These are phyloP conservation scores for Spodoptera litura DNA, from an alignment of 1,140 invertebrate species.

Conservation along the genomic window DNA sequence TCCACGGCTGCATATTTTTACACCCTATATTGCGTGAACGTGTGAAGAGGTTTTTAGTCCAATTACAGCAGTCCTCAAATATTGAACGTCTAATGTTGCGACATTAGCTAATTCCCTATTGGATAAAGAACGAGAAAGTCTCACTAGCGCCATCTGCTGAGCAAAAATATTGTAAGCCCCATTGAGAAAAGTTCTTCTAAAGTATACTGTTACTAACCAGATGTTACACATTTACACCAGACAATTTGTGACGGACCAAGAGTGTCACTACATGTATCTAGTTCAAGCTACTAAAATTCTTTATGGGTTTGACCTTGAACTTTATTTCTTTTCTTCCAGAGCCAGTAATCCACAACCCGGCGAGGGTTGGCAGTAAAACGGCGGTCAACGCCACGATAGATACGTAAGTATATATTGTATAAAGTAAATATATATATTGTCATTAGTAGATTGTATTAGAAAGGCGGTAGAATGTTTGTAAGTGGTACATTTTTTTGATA, in stretches of 20 bases:
- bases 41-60: too few relatives aligned
- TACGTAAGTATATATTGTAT: slow-evolving; percentile 26
- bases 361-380: slow-evolving; percentile 32
- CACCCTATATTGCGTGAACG: too few relatives aligned
- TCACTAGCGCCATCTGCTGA: too few relatives aligned
- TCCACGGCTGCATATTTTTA: too few relatives aligned
- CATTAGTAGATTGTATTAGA: background rate
- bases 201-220: background rate
- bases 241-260: background rate
- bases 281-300: slow-evolving; percentile 17
- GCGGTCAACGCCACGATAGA: slow-evolving; percentile 45
- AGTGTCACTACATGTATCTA: background rate
- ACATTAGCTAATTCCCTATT: too few relatives aligned
- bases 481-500: too few relatives aligned
- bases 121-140: too few relatives aligned
- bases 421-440: background rate
- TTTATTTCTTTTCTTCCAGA: slow-evolving; percentile 24
- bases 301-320: slow-evolving; percentile 27
- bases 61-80: too few relatives aligned
- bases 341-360: slow-evolving; percentile 17
- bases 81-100: too few relatives aligned
- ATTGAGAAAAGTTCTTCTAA: too few relatives aligned
- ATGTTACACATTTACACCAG: background rate
- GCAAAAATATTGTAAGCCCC: too few relatives aligned
- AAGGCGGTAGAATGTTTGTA: background rate